phyloP scores from a whole-genome alignment of 2,113 vertebrate species.

The Halichoeres trimaculatus region DNA sequence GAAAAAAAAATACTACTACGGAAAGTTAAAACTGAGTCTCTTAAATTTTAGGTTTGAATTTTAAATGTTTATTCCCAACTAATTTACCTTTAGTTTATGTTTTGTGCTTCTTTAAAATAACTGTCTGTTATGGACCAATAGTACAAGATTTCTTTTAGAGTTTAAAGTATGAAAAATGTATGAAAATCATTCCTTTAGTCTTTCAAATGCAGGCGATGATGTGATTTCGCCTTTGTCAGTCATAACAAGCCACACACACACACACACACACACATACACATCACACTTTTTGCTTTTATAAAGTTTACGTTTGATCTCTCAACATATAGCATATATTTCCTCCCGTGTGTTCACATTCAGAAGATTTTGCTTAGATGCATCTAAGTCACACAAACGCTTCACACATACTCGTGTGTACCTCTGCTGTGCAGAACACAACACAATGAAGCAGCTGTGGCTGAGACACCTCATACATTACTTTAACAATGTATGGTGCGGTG shows the following conservation, averaged over 20 bases:
- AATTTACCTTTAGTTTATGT: too few relatives aligned
- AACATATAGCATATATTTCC: background rate
- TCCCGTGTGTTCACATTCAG: background rate
- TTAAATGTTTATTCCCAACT: background rate
- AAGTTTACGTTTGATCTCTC: background rate
- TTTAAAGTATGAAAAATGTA: background rate
- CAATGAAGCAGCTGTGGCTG: constrained; percentile 53
- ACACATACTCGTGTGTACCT: constrained; percentile 5
- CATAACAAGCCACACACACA: too few relatives aligned
- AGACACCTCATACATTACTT: constrained; percentile 78
- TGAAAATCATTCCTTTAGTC: background rate
- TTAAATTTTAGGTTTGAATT: background rate
- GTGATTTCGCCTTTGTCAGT: too few relatives aligned
- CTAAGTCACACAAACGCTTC: background rate
- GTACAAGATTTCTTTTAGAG: constrained; percentile 1
- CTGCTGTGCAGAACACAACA: constrained; percentile 47
- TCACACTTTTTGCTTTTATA: too few relatives aligned
- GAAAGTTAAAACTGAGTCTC: background rate
- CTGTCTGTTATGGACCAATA: background rate
- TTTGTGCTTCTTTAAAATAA: too few relatives aligned
- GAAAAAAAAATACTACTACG: background rate
- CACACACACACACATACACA: too few relatives aligned
- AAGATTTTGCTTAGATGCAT: background rate
- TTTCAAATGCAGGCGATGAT: constrained; percentile 27
- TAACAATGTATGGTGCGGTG: constrained; percentile 73